Evolutionary conservation across 2,888 invertebrate species (phyloP).

Genomic region (Drosophila ochracea): DNA sequence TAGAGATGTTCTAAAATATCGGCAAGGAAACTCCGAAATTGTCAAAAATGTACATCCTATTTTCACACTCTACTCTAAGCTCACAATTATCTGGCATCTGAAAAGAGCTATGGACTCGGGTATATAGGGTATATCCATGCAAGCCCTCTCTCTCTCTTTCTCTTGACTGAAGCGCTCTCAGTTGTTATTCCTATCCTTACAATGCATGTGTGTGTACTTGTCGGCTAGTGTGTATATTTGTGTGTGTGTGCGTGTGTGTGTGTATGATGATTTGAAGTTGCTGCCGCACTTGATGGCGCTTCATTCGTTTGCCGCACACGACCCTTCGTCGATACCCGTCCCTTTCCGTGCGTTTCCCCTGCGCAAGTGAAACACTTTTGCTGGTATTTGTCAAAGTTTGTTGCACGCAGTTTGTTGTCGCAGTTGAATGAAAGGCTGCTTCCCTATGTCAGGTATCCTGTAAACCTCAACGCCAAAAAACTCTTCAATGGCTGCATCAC

Average conservation of each 20-base stretch:
- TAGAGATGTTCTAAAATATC: not conserved
- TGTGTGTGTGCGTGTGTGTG: slow-evolving; percentile 6
- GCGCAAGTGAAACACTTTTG: slow-evolving; percentile 46
- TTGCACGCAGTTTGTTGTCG: slow-evolving; percentile 66
- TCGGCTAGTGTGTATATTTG: not conserved
- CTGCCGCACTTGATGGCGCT: slow-evolving; percentile 54
- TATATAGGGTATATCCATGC: not conserved
- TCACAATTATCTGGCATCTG: not conserved
- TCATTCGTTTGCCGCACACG: slow-evolving; percentile 44
- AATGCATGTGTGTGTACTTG: slow-evolving; percentile 18
- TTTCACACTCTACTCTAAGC: not conserved
- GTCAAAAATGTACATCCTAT: not conserved
- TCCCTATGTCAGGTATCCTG: slow-evolving; percentile 40
- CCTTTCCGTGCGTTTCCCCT: slow-evolving; percentile 14
- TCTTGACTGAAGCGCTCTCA: not conserved
- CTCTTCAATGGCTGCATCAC: slow-evolving; percentile 16
- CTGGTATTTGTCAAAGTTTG: slow-evolving; percentile 72
- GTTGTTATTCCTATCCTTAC: slow-evolving; percentile 19
- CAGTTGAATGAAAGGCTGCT: slow-evolving; percentile 42
- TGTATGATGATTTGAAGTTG: slow-evolving; percentile 51
- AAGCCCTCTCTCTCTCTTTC: not conserved
- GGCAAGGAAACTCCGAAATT: not conserved
- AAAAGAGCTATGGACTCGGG: not conserved
- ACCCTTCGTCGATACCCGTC: not conserved
- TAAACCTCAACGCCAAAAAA: slow-evolving; percentile 10